A percentile compares a stretch with the other conserved stretches of the same genome.
These are phyloP conservation scores for Pterois miles DNA, from an alignment of 2,797 vertebrate genomes.

Conservation along the genomic window DNA sequence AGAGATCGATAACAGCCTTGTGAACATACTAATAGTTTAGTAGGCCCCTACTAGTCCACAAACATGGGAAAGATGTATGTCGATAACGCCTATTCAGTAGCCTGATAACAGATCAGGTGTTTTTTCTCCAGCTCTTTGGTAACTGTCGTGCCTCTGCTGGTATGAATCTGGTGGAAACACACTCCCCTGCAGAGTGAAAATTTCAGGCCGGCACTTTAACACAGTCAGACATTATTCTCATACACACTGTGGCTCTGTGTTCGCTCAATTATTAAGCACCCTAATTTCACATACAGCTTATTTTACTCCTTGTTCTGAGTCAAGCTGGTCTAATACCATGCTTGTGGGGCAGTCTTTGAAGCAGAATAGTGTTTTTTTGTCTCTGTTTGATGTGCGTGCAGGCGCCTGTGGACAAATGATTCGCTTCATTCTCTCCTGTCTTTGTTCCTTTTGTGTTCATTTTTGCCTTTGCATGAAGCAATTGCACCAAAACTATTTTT, in stretches of 20 bases:
- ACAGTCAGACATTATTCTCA: constrained; percentile 38
- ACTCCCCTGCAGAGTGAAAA: constrained; percentile 32
- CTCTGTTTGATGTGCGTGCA: constrained; percentile 65
- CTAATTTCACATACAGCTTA: constrained; percentile 50
- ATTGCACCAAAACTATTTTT: constrained; percentile 38
- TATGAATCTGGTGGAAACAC: constrained; percentile 3
- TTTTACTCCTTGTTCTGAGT: constrained; percentile 45
- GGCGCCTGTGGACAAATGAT: constrained; percentile 72
- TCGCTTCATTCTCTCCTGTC: constrained; percentile 46
- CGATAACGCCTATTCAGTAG: too few relatives aligned
- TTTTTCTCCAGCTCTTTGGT: not conserved
- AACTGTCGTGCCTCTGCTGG: constrained; percentile 5
- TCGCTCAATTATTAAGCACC: constrained; percentile 58
- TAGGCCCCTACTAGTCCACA: too few relatives aligned
- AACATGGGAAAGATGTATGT: too few relatives aligned
- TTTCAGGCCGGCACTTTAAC: constrained; percentile 37
- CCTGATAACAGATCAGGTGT: too few relatives aligned
- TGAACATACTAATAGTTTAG: too few relatives aligned
- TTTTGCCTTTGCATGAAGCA: constrained; percentile 39
- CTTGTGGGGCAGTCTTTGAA: constrained; percentile 71
- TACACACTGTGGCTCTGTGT: constrained; percentile 21
- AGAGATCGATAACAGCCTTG: too few relatives aligned
- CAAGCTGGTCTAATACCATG: constrained; percentile 58
- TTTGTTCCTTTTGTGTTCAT: constrained; percentile 64
- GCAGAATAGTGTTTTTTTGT: constrained; percentile 52